Evolutionary conservation across 2,888 invertebrate genomes (phyloP).

Genomic region (Eupsilia transversa): DNA sequence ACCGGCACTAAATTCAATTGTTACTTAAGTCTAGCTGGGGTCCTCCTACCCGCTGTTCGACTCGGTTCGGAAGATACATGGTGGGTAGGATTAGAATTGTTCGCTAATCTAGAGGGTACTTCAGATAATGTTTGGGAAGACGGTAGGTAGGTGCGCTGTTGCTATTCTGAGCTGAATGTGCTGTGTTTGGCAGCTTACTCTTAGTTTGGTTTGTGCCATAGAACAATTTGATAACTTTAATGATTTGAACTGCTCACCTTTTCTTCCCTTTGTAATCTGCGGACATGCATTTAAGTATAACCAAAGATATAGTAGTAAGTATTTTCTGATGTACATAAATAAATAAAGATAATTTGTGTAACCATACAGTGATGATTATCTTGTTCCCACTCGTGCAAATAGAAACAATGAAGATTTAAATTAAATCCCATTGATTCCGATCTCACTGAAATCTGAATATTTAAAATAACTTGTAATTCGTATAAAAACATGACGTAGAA

Average conservation of each 20-base stretch:
- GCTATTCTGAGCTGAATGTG: constrained; percentile 1
- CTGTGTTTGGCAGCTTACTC: not conserved
- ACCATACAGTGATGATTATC: too few species aligned
- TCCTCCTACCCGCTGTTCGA: constrained; percentile 59
- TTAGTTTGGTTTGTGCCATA: not conserved
- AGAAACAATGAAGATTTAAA: not conserved
- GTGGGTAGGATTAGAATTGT: constrained; percentile 39
- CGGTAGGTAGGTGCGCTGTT: constrained; percentile 5
- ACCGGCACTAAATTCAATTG: constrained; percentile 61
- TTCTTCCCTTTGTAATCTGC: not conserved
- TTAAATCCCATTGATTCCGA: not conserved
- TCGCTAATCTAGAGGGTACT: constrained; percentile 36
- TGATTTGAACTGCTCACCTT: not conserved
- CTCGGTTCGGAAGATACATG: constrained; percentile 42
- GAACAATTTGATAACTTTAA: too few species aligned
- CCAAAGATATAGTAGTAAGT: too few species aligned
- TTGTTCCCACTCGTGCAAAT: not conserved
- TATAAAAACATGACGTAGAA: too few species aligned
- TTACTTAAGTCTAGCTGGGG: constrained; percentile 31
- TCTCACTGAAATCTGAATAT: not conserved
- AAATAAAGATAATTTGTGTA: too few species aligned
- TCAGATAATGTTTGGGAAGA: constrained; percentile 39
- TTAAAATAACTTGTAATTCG: too few species aligned
- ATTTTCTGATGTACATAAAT: too few species aligned
- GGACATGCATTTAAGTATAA: too few species aligned